A percentile compares a stretch with the other conserved stretches of the same genome.
phyloP scores from a whole-genome alignment of 1,140 invertebrate species.

The Amyelois transitella region DNA sequence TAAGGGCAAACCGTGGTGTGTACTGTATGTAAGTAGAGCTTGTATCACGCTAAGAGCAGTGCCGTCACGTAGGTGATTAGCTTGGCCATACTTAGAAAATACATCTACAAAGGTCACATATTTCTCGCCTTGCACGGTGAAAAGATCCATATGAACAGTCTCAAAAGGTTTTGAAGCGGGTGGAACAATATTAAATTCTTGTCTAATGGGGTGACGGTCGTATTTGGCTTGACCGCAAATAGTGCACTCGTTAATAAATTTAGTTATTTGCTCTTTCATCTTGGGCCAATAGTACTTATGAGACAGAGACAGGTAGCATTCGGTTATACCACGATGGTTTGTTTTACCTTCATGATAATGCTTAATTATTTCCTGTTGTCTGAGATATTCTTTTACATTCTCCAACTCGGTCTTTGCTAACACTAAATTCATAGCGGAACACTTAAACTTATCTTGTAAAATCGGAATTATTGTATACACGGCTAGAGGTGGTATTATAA shows the following conservation, averaged over 20 bases:
- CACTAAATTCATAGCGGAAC: neutral
- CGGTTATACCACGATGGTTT: constrained; percentile 10
- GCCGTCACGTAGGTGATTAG: no score
- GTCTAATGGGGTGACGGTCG: constrained; percentile 13
- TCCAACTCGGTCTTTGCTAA: neutral
- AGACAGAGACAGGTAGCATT: constrained; percentile 11
- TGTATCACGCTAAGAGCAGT: no score
- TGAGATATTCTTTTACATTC: neutral
- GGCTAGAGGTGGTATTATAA: neutral
- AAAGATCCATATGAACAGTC: constrained; percentile 11
- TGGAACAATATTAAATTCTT: constrained; percentile 17
- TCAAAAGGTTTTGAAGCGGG: constrained; percentile 16
- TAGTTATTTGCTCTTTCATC: constrained; percentile 15
- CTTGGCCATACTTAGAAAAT: no score
- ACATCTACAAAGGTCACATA: constrained; percentile 14
- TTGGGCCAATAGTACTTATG: constrained; percentile 18
- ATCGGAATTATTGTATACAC: neutral
- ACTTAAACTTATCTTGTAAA: neutral
- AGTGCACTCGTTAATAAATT: constrained; percentile 15
- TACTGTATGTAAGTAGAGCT: no score
- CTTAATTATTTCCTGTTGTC: neutral
- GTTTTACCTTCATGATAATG: neutral
- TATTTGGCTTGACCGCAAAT: constrained; percentile 19
- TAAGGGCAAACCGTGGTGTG: no score
- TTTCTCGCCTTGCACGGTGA: constrained; percentile 8